Evolutionary conservation across 2,888 invertebrate species (phyloP), one percentile per base, ranked within the genome.

Genomic region (Danaus chrysippus): DNA sequence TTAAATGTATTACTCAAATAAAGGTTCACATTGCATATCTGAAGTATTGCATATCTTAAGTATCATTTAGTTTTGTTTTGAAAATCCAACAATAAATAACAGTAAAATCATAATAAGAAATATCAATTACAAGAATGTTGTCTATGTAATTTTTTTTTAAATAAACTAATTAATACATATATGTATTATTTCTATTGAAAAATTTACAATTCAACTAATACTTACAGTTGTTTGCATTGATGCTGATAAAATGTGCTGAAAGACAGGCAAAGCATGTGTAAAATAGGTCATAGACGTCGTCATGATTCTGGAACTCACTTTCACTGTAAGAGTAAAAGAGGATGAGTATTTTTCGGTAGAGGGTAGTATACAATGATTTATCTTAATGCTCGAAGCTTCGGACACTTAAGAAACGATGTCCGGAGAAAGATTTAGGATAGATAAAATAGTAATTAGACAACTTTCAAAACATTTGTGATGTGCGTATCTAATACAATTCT

Each of bases 241-340:
- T 79, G 82, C 95, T 95, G 78, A 98, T 94, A 82, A 95, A 96
- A 87, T 98, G 96, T 55, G 97, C 95, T 66, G 96, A 94, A 71
- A 98, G 91, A 59, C 96, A 96, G 69, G 96, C 95, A 91, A 97
- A 96, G 68, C 96, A 94, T 76, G 96, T 95, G 88, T 96, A 98
- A 92, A 98, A 98, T 67, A 94, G 93, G 76, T 95, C 96, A 85
- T 95, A 94, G 70, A 94, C 93, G 70, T 95, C 95, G 76, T 96
- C 96, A 90, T 96, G 96, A 71, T 94, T 94, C 73, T 95, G 92
- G 82, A 98, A 95, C 78, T 97, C 96, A 76, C 92, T 92, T 91
- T 97, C 97, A 87, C 98, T 98, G 91, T 57, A 66, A 65, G 60
- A 54, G 49, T 10, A 49, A 49, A 17, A 49, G 49, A 17, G 49